Conservation (phyloP, 2,113 vertebrate species). For the Oryzias celebensis region DNA sequence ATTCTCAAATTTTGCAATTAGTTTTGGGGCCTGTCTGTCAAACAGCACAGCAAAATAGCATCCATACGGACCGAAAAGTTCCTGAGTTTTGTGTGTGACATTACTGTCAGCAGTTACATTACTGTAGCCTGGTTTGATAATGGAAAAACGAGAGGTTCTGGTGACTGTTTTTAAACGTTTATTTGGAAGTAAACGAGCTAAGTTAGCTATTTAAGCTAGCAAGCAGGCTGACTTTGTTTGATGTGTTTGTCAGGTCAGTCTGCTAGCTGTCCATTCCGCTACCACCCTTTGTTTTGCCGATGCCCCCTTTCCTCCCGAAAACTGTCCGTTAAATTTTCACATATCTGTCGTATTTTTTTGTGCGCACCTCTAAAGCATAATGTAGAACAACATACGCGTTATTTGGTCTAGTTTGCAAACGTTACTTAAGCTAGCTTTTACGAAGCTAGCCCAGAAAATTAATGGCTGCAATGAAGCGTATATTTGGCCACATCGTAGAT, state of each 20-base stretch:
- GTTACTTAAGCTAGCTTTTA: constrained; percentile 23
- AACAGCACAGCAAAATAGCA: background rate
- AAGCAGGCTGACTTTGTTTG: constrained; percentile 68
- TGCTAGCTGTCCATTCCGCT: constrained; percentile 48
- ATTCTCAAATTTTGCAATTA: constrained; percentile 21
- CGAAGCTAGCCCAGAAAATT: constrained; percentile 17
- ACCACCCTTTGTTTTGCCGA: constrained; percentile 51
- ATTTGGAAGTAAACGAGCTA: constrained; percentile 35
- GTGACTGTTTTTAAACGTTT: background rate
- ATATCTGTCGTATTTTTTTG: too few relatives aligned
- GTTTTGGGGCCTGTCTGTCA: constrained; percentile 57
- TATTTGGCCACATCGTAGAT: constrained; percentile 33
- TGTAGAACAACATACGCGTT: background rate
- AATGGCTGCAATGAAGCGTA: constrained; percentile 37
- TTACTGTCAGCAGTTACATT: background rate
- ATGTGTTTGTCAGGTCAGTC: constrained; percentile 71
- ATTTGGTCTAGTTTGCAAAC: constrained; percentile 10
- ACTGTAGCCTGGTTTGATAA: fast-evolving
- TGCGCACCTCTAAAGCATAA: too few relatives aligned
- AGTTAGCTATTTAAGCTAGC: constrained; percentile 34
- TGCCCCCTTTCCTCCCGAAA: background rate
- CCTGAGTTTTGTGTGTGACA: constrained; percentile 10
- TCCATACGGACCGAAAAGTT: background rate
- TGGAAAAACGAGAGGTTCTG: background rate
- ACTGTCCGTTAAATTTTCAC: background rate